Percentiles rank a stretch among this genome's conserved stretches.
phyloP scores from a whole-genome alignment of 1,140 invertebrate species.

The Zophobas atratus region DNA sequence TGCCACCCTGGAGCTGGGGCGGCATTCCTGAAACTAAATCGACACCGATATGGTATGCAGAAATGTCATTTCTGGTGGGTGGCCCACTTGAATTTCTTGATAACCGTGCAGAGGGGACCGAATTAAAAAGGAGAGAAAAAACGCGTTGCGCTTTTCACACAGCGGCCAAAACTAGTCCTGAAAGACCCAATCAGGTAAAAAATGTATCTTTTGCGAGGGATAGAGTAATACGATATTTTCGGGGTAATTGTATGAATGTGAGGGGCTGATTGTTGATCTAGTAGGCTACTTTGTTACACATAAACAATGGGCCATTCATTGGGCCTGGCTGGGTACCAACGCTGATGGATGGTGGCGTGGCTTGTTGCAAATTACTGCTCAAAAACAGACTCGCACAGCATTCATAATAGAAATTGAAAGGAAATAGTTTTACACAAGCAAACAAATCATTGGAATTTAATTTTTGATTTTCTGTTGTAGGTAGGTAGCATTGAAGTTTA shows the following conservation, averaged over 20 bases:
- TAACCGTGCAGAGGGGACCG: conserved; percentile 5
- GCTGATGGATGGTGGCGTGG: background rate
- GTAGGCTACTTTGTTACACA: conserved; percentile 27
- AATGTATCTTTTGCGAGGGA: conserved; percentile 14
- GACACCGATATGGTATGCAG: conserved; percentile 32
- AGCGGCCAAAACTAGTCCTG: conserved; percentile 5
- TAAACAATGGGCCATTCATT: conserved; percentile 26
- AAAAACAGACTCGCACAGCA: background rate
- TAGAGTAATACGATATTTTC: conserved; percentile 32
- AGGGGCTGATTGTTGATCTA: conserved; percentile 44
- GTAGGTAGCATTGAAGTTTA: too few species aligned
- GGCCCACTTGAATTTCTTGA: conserved; percentile 29
- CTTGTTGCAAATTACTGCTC: background rate
- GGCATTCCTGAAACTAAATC: conserved; percentile 38
- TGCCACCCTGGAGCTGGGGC: conserved; percentile 43
- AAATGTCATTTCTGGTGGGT: conserved; percentile 46
- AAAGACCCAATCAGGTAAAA: conserved; percentile 6
- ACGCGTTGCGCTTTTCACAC: conserved; percentile 17
- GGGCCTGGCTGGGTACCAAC: background rate
- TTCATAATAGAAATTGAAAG: background rate
- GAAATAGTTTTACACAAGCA: background rate
- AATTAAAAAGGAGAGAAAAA: background rate
- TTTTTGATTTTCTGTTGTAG: too few species aligned
- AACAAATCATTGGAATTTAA: too few species aligned
- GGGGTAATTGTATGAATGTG: conserved; percentile 9